Evolutionary conservation across 2,797 vertebrate genomes (phyloP).

Genomic region (Vireo griseus): DNA sequence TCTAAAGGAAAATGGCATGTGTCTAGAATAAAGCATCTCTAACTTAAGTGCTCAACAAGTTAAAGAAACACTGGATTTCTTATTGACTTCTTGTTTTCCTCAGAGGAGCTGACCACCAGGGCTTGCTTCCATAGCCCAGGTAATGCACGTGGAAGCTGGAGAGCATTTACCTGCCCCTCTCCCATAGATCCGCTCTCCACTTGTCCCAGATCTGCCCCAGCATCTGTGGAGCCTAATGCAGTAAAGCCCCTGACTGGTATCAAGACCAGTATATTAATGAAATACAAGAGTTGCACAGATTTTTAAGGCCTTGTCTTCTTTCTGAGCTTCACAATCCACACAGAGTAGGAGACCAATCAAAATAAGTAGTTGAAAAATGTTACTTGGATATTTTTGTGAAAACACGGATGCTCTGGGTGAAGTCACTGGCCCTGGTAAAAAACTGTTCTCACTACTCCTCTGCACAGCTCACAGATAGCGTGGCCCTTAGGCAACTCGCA

Average conservation of each 20-base stretch:
- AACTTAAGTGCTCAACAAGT: not conserved
- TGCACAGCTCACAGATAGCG: not conserved
- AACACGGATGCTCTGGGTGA: not conserved
- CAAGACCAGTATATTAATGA: not conserved
- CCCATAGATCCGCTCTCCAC: not conserved
- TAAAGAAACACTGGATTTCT: not conserved
- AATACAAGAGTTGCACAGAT: not conserved
- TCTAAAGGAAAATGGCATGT: not conserved
- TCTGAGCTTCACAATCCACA: not conserved
- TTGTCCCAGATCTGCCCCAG: not conserved
- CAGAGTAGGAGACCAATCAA: not conserved
- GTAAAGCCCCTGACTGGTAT: not conserved
- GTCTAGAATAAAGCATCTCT: not conserved
- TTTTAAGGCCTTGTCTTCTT: not conserved
- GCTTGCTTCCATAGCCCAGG: not conserved
- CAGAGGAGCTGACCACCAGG: not conserved
- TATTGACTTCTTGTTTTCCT: not conserved
- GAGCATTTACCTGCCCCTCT: not conserved
- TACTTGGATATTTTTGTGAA: not conserved
- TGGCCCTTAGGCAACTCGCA: not conserved
- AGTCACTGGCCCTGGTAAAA: not conserved
- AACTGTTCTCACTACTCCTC: not conserved
- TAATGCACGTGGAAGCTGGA: fast-evolving
- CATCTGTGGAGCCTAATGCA: not conserved
- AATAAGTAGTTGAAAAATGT: not conserved